Percentiles rank a stretch among this genome's conserved stretches.
These are phyloP conservation scores for Megatriorchis doriae DNA, from an alignment of 2,113 vertebrate species.

Conservation along the genomic window DNA sequence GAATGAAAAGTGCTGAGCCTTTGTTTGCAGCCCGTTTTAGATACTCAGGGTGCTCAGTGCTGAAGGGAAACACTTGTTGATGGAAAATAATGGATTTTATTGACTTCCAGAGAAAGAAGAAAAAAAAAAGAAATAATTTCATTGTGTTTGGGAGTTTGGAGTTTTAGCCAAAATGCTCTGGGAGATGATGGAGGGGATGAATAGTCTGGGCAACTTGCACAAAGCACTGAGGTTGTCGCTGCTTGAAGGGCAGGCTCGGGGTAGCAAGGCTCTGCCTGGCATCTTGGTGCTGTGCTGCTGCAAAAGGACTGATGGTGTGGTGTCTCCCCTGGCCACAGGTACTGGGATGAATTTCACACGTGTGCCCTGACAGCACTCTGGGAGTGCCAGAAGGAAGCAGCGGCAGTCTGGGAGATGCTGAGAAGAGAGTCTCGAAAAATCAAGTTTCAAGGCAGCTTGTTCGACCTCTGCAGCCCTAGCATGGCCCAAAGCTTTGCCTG, in stretches of 20 bases:
- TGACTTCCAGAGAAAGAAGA: background rate
- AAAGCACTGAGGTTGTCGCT: accelerated
- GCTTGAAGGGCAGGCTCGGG: background rate
- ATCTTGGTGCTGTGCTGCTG: background rate
- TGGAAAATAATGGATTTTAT: constrained; percentile 26
- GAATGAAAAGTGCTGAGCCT: background rate
- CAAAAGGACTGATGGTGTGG: background rate
- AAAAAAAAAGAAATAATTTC: background rate
- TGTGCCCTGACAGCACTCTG: constrained; percentile 69
- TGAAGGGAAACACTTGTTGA: background rate
- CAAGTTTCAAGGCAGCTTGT: constrained; percentile 77
- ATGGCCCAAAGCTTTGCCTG: constrained; percentile 28
- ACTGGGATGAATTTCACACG: constrained; percentile 78
- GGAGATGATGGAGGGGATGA: background rate
- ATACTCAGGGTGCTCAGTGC: background rate
- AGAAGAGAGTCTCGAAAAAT: constrained; percentile 75
- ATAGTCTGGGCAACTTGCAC: background rate
- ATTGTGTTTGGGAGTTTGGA: background rate
- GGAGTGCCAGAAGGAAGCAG: constrained; percentile 76
- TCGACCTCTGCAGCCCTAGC: constrained; percentile 73
- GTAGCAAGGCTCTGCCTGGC: background rate
- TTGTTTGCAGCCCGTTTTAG: background rate
- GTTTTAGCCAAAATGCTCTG: background rate
- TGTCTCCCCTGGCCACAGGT: constrained; percentile 61
- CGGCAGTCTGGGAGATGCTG: constrained; percentile 74